phyloP scores from a whole-genome alignment of 2,113 vertebrate species.

The Emydura subglobosa region DNA sequence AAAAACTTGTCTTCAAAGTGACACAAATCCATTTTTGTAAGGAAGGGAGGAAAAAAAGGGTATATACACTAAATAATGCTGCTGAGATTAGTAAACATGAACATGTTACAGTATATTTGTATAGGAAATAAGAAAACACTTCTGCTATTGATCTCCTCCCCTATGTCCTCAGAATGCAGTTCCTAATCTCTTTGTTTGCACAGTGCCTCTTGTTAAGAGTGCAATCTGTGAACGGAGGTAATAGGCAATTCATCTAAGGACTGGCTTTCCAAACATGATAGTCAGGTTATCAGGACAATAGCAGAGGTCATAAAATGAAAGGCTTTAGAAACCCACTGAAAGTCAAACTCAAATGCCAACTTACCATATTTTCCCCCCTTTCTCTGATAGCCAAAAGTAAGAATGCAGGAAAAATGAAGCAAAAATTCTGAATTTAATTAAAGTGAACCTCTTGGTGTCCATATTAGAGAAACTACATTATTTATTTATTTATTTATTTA shows the following conservation, averaged over 20 bases:
- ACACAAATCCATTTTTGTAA: not conserved
- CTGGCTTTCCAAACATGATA: not conserved
- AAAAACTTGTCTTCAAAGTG: not conserved
- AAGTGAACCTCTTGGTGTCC: not conserved
- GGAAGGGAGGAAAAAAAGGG: not conserved
- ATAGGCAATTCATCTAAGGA: not conserved
- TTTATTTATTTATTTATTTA: too few species aligned
- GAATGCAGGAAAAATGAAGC: not conserved
- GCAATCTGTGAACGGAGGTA: not conserved
- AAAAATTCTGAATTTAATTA: not conserved
- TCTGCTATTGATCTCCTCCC: not conserved
- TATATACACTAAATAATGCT: not conserved
- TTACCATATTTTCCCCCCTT: not conserved
- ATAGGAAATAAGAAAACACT: conserved; percentile 23
- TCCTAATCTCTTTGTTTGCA: not conserved
- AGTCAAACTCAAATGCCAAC: not conserved
- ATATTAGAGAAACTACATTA: not conserved
- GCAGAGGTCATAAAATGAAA: not conserved
- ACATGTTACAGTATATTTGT: not conserved
- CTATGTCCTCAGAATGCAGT: not conserved
- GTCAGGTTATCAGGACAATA: not conserved
- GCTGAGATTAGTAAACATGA: not conserved
- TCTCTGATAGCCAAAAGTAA: not conserved
- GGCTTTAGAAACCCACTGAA: not conserved
- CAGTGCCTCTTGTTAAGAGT: not conserved